Base-by-base conservation (phyloP, 2,888 invertebrate species). In the Cosmopolites sordidus region DNA sequence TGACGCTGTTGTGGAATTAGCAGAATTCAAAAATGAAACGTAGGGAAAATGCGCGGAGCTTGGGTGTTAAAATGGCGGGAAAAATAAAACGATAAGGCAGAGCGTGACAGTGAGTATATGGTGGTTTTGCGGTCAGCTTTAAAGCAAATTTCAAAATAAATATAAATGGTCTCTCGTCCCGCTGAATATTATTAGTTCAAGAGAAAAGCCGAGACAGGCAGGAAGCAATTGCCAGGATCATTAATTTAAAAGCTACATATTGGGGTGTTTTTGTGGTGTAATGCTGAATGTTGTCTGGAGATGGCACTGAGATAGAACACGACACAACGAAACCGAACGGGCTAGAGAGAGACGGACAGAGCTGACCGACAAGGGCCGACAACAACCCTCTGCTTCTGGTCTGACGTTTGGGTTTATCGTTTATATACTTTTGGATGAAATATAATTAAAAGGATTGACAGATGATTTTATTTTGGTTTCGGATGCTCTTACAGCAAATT, bases 301-400 rank as follows among this genome's bases (percentile, higher is more conserved):
- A 74, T 73, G 73, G 74, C 74, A 74, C 70, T 67, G 72, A 71
- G 74, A 74, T 74, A 73, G 74, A 72, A 74, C 74, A 73, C 74
- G 73, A 71, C 68, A 69, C 69, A 64, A 66, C 63, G 69, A 73
- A 73, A 72, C 43, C 46, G 69, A 69, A 73, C 72, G 70, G 66
- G 68, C 64, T 64, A 60, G 67, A 61, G 58, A 60, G 67, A 65
- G 62, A 59, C 66, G 59, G 53, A 58, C 50, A 60, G 58, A 58
- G 65, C 62, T 67, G 66, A 64, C 67, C 65, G 64, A 62, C 62
- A 54, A 60, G 61, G 47, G 55, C 54, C 51, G 48, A 54, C 54
- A 54, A 54, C 57, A 54, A 57, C 53, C 57, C 54, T 51, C 57
- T 54, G 54, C 54, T 48, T 54, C 45, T 57, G 54, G 54, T 54